Conservation (phyloP, 1,140 invertebrate species). For the Lasaia peninsularis region DNA sequence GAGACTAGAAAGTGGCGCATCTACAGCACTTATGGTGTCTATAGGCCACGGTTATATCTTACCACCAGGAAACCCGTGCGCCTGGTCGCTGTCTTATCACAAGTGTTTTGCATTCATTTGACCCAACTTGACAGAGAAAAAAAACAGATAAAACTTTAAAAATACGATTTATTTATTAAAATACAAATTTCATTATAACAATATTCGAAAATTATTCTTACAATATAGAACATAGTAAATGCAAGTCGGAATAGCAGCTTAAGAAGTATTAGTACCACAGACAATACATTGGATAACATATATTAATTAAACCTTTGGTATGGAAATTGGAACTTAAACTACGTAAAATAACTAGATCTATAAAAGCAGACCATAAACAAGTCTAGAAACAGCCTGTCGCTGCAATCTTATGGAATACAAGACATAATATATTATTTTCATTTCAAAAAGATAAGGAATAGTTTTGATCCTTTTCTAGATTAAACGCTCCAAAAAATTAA, state of each 20-base stretch:
- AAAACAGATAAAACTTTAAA: neutral
- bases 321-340: neutral
- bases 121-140: neutral
- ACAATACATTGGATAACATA: conserved; percentile 8
- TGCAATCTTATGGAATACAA: too few relatives aligned
- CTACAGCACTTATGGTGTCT: too few relatives aligned
- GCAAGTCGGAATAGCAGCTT: conserved; percentile 9
- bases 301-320: conserved; percentile 1
- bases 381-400: neutral
- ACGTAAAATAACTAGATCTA: conserved; percentile 1
- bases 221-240: neutral
- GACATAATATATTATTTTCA: too few relatives aligned
- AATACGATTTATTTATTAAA: conserved; percentile 6
- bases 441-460: too few relatives aligned
- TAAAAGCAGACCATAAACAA: neutral
- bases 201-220: conserved; percentile 10
- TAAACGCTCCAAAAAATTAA: too few relatives aligned
- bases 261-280: conserved; percentile 4
- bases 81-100: too few relatives aligned
- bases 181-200: conserved; percentile 10
- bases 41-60: too few relatives aligned
- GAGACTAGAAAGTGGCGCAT: too few relatives aligned
- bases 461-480: too few relatives aligned
- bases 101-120: too few relatives aligned
- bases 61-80: too few relatives aligned